A percentile compares a stretch with the other conserved stretches of the same genome.
These are phyloP conservation scores for Xenopus borealis DNA, from an alignment of 2,113 vertebrate species.

Conservation along the genomic window DNA sequence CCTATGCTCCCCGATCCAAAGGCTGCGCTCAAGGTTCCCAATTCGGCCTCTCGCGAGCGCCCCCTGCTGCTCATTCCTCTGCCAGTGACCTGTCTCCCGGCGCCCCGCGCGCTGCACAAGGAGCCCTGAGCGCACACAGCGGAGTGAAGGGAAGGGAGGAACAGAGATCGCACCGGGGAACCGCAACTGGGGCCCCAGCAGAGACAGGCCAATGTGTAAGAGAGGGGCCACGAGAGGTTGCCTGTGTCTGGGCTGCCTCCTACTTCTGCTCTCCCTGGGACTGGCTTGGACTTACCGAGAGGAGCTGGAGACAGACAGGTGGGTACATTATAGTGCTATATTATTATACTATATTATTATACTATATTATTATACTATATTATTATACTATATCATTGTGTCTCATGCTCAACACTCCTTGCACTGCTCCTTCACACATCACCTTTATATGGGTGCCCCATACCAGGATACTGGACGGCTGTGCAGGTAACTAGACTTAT, in stretches of 20 bases:
- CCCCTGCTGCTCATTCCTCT: slow-evolving; percentile 11
- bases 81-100: not conserved
- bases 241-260: slow-evolving; percentile 61
- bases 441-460: too few species aligned
- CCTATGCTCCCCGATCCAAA: not conserved
- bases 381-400: too few species aligned
- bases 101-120: slow-evolving; percentile 42
- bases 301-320: slow-evolving; percentile 76
- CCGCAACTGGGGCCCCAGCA: not conserved
- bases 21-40: not conserved
- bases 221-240: slow-evolving; percentile 49
- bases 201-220: slow-evolving; percentile 20
- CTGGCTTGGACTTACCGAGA: slow-evolving; percentile 82
- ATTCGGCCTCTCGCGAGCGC: slow-evolving; percentile 14
- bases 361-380: too few species aligned
- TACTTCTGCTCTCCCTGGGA: slow-evolving; percentile 69
- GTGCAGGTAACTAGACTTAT: too few species aligned
- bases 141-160: slow-evolving; percentile 2
- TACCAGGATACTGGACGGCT: too few species aligned
- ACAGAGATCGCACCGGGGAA: not conserved
- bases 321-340: too few species aligned
- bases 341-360: too few species aligned
- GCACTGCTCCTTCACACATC: too few species aligned
- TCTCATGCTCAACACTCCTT: too few species aligned
- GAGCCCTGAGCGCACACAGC: not conserved